phyloP scores from a whole-genome alignment of 2,888 invertebrate genomes.

The Camptogramma bilineatum region DNA sequence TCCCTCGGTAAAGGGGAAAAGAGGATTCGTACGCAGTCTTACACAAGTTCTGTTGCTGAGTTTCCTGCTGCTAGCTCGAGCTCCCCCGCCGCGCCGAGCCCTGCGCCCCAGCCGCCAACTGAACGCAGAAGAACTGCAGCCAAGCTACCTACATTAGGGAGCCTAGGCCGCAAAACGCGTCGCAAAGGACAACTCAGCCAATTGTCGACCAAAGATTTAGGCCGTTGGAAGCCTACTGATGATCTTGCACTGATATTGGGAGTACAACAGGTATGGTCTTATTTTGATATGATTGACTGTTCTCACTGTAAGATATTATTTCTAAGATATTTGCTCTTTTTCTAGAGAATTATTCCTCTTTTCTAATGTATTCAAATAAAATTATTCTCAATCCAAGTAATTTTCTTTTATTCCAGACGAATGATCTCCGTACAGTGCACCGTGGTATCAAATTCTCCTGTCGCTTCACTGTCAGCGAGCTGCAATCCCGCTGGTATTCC shows the following conservation, averaged over 20 bases:
- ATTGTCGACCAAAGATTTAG: constrained; percentile 92
- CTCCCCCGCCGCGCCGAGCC: constrained; percentile 56
- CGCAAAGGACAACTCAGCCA: constrained; percentile 89
- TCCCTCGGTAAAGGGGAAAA: constrained; percentile 79
- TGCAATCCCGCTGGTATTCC: constrained; percentile 98
- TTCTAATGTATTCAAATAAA: no score
- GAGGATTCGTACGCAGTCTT: constrained; percentile 79
- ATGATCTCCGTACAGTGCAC: constrained; percentile 93
- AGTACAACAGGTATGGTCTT: constrained; percentile 90
- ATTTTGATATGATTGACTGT: background rate
- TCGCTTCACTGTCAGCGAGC: constrained; percentile 95
- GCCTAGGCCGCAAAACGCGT: constrained; percentile 78
- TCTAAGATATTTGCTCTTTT: no score
- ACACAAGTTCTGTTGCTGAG: constrained; percentile 83
- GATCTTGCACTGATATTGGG: constrained; percentile 97
- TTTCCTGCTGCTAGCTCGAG: constrained; percentile 56
- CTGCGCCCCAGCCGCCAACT: constrained; percentile 45
- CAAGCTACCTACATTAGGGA: constrained; percentile 73
- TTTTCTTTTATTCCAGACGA: constrained; percentile 81
- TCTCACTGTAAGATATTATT: no score
- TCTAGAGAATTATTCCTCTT: no score
- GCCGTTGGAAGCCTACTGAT: constrained; percentile 98
- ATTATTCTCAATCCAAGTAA: no score
- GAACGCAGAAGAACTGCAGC: constrained; percentile 69
- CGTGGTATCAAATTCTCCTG: constrained; percentile 98